A percentile compares a stretch with the other conserved stretches of the same genome.
Evolutionary conservation across 2,888 invertebrate species (phyloP).

Genomic region (Drosophila imparisetae): DNA sequence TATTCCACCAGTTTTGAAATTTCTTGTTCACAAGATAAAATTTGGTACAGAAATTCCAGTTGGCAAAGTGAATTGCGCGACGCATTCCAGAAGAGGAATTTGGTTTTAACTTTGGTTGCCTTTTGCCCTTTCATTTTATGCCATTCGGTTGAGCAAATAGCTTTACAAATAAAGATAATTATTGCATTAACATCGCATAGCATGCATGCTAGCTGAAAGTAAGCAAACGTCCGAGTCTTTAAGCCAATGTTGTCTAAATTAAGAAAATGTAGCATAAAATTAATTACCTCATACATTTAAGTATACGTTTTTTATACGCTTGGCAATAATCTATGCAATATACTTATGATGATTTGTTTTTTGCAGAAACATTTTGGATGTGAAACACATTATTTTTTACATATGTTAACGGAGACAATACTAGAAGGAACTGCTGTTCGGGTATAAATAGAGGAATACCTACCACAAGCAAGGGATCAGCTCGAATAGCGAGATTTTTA

Average conservation of each 20-base stretch:
- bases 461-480: conserved; percentile 56
- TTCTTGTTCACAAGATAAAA: conserved; percentile 56
- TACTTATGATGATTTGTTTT: neutral
- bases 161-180: conserved; percentile 61
- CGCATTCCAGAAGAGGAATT: conserved; percentile 57
- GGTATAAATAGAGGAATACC: conserved; percentile 29
- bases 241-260: neutral
- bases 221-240: neutral
- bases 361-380: conserved; percentile 23
- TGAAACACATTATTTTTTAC: conserved; percentile 10
- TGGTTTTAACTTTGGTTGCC: conserved; percentile 55
- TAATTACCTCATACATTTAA: neutral
- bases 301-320: neutral
- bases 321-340: neutral
- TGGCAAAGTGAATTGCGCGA: conserved; percentile 67
- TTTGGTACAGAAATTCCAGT: conserved; percentile 58
- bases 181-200: conserved; percentile 47
- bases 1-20: conserved; percentile 42
- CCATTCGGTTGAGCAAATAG: conserved; percentile 32
- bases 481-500: conserved; percentile 64
- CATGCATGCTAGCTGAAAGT: conserved; percentile 6
- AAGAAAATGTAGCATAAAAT: neutral
- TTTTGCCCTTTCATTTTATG: conserved; percentile 46
- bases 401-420: conserved; percentile 54
- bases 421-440: conserved; percentile 30